These are phyloP conservation scores for Magallana gigas DNA, from an alignment of 1,140 invertebrate species.

Conservation along the genomic window DNA sequence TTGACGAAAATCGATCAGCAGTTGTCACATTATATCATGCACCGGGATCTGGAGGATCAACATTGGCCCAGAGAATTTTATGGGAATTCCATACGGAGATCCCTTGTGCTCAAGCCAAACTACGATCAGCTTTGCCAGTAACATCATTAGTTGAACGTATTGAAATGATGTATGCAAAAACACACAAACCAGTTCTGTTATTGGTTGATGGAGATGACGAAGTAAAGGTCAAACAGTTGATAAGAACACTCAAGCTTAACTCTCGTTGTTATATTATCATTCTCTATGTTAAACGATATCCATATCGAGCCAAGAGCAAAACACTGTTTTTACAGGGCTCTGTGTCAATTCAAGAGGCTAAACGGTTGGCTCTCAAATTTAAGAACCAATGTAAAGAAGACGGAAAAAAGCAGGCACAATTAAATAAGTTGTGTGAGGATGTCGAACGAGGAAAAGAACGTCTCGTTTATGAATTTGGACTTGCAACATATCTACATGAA, in stretches of 20 bases:
- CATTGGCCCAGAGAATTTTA: conserved; percentile 53
- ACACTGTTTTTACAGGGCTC: conserved; percentile 40
- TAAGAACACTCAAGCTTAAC: conserved; percentile 36
- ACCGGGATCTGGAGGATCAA: conserved; percentile 61
- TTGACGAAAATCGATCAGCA: conserved; percentile 49
- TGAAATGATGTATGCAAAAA: conserved; percentile 53
- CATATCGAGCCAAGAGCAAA: conserved; percentile 42
- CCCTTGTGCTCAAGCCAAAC: conserved; percentile 54
- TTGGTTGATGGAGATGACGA: conserved; percentile 67
- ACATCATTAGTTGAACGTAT: conserved; percentile 36
- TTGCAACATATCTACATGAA: conserved; percentile 58
- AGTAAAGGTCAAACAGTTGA: conserved; percentile 51
- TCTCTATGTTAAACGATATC: conserved; percentile 57
- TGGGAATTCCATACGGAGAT: conserved; percentile 56
- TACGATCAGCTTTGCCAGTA: conserved; percentile 6
- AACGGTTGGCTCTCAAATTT: conserved; percentile 49
- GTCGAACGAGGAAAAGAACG: conserved; percentile 35
- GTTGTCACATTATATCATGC: conserved; percentile 53
- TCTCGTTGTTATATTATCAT: conserved; percentile 49
- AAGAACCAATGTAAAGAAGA: conserved; percentile 50
- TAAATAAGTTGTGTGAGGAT: conserved; percentile 40
- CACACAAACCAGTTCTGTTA: conserved; percentile 53
- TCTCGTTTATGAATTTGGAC: conserved; percentile 61
- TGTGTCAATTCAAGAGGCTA: conserved; percentile 51
- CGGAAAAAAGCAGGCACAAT: conserved; percentile 30